Percentiles rank a stretch among this genome's conserved stretches.
These are phyloP conservation scores for Suillia variegata DNA, from an alignment of 2,888 invertebrate species.

Conservation along the genomic window DNA sequence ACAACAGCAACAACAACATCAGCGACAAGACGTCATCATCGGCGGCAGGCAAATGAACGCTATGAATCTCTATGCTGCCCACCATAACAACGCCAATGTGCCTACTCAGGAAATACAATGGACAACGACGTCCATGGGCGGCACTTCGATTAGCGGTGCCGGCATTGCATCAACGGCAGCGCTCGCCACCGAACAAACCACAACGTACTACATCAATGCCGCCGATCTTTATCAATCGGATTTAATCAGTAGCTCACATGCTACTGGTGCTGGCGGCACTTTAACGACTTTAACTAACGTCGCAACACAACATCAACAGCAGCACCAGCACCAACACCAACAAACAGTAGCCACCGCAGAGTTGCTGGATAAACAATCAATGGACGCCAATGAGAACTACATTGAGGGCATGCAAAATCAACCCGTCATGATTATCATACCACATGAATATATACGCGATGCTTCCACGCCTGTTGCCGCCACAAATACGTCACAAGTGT, in stretches of 20 bases:
- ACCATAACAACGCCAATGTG: too few relatives aligned
- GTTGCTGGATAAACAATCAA: conserved; percentile 18
- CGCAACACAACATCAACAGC: conserved; percentile 15
- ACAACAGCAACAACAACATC: not conserved
- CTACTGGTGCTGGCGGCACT: not conserved
- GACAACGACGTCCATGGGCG: conserved; percentile 9
- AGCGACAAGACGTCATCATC: not conserved
- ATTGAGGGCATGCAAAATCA: conserved; percentile 31
- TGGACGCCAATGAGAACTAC: conserved; percentile 46
- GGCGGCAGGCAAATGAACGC: too few relatives aligned
- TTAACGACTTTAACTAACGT: conserved; percentile 22
- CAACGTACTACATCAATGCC: conserved; percentile 48
- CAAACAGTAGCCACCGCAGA: conserved; percentile 12
- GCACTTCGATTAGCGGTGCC: too few relatives aligned
- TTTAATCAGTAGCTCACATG: conserved; percentile 18
- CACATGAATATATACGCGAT: conserved; percentile 12
- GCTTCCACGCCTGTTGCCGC: not conserved
- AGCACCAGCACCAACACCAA: conserved; percentile 18
- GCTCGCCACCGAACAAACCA: conserved; percentile 24
- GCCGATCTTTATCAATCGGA: conserved; percentile 43
- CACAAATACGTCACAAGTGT: conserved; percentile 9
- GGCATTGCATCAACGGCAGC: not conserved
- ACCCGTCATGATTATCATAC: conserved; percentile 44
- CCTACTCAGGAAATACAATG: conserved; percentile 22
- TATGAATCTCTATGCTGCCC: not conserved